These are phyloP conservation scores for Micromesistius poutassou DNA, from an alignment of 2,797 vertebrate species.

Conservation along the genomic window DNA sequence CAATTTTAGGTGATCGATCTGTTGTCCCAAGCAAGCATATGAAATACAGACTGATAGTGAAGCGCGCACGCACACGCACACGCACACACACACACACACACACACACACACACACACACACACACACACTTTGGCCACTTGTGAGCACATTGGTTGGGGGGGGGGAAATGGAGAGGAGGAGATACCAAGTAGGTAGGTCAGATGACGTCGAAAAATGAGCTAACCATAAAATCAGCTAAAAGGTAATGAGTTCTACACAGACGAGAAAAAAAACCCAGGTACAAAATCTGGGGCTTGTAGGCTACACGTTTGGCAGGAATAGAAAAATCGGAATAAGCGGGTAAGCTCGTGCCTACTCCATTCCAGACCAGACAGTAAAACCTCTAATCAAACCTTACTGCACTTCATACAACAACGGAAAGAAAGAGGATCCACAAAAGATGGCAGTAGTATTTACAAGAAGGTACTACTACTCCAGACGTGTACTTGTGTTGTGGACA, in stretches of 20 bases:
- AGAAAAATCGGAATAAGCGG: conserved; percentile 14
- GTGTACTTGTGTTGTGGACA: conserved; percentile 19
- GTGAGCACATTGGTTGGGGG: conserved; percentile 12
- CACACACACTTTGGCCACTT: conserved; percentile 9
- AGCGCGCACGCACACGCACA: background rate
- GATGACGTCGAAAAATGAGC: conserved; percentile 16
- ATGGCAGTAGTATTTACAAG: conserved; percentile 26
- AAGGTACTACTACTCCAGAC: conserved; percentile 41
- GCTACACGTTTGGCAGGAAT: conserved; percentile 14
- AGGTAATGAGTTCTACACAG: conserved; percentile 21
- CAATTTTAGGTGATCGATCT: background rate
- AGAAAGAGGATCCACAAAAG: conserved; percentile 9
- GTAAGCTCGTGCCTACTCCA: conserved; percentile 17
- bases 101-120: background rate
- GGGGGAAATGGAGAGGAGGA: background rate
- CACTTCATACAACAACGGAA: conserved; percentile 29
- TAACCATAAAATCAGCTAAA: conserved; percentile 20
- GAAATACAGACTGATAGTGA: conserved; percentile 17
- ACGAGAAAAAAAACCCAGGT: conserved; percentile 15
- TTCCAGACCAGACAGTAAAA: conserved; percentile 39
- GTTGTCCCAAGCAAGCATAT: conserved; percentile 7
- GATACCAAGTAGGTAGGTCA: conserved; percentile 13
- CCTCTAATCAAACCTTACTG: conserved; percentile 25
- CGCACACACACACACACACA: background rate
- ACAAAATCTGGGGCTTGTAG: conserved; percentile 16